Conservation (phyloP, 2,113 vertebrate species). For the Sialia sialis region DNA sequence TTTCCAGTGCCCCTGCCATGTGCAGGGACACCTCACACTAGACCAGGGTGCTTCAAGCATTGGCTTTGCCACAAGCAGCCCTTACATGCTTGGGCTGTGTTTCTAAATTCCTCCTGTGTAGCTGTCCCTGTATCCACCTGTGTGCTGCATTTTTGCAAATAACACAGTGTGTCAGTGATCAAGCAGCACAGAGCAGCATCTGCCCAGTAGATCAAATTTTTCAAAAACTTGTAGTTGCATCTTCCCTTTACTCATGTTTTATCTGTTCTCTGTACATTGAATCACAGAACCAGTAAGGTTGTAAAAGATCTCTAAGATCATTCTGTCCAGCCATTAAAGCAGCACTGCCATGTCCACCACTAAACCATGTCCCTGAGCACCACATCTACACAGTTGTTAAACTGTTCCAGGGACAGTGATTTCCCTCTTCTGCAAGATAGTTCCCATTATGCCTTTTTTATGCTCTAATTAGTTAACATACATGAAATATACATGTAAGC, state of each 20-base stretch:
- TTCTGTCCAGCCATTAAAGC: neutral
- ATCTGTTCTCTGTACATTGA: neutral
- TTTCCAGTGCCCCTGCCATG: neutral
- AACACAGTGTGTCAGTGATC: fast-evolving
- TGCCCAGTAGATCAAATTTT: neutral
- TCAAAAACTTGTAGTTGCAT: neutral
- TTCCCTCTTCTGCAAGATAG: neutral
- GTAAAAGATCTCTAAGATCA: neutral
- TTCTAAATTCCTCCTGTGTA: neutral
- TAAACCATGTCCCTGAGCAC: neutral
- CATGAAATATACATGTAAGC: neutral
- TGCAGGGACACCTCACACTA: neutral
- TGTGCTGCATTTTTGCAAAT: neutral
- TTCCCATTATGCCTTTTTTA: neutral
- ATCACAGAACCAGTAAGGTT: neutral
- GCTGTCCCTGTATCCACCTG: neutral
- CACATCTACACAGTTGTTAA: neutral
- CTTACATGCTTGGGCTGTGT: neutral
- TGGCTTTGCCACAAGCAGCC: neutral
- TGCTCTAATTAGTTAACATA: neutral
- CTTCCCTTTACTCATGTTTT: neutral
- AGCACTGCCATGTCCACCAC: neutral
- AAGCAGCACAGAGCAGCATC: neutral
- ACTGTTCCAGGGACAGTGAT: neutral
- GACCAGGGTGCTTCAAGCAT: neutral